phyloP scores from a whole-genome alignment of 2,797 vertebrate genomes.

The Hafferia zeledoni region DNA sequence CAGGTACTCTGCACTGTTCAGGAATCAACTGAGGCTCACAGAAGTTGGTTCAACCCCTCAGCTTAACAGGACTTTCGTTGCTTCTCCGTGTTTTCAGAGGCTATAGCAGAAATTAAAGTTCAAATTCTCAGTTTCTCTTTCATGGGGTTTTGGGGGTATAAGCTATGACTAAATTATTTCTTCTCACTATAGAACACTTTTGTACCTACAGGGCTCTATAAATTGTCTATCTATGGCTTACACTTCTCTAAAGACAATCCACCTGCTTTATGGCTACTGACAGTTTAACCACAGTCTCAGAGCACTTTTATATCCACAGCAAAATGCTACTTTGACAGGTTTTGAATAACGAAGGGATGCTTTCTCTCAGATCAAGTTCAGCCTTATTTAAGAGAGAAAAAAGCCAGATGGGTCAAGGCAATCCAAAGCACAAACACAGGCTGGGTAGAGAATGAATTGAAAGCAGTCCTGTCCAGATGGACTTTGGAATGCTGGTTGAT shows the following conservation, averaged over 20 bases:
- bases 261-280: neutral
- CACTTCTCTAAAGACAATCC: neutral
- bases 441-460: neutral
- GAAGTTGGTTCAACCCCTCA: neutral
- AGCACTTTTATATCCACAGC: neutral
- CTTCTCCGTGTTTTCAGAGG: neutral
- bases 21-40: accelerated
- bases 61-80: neutral
- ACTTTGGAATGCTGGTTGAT: neutral
- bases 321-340: neutral
- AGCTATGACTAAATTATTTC: neutral
- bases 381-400: neutral
- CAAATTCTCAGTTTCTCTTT: neutral
- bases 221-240: neutral
- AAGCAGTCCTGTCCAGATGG: neutral
- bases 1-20: neutral
- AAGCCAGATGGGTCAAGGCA: neutral
- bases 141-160: neutral
- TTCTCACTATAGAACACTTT: neutral
- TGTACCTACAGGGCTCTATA: neutral
- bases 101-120: neutral
- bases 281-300: neutral
- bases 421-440: neutral
- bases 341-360: neutral
- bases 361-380: neutral